Base-by-base conservation (phyloP, 1,140 invertebrate species). In the Spodoptera frugiperda region DNA sequence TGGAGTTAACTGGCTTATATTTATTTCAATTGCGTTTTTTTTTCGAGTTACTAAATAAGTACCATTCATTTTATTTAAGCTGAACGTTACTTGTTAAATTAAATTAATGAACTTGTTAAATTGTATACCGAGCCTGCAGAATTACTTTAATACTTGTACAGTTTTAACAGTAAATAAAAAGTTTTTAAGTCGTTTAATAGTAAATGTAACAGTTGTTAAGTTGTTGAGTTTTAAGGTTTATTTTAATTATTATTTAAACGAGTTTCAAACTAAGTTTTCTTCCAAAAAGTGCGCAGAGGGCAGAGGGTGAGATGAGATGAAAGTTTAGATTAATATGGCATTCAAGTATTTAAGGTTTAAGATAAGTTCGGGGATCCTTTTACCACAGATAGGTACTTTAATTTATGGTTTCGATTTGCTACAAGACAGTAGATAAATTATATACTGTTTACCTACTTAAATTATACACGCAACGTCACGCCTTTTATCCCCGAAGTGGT, bases 1-100 rank as follows among this genome's bases (percentile, higher is more conserved):
- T 15, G n/a, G 33, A 63, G 59, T 44, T 63, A 63, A 63, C n/a
- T 46, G 59, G 33, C 59, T 44, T 63, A 44, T 67, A 67, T 67
- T 67, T 49, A 67, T 49, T 67, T 49, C 14, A 30, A 39, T 67
- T 44, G 46, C 12, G 19, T 30, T 67, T 67, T 67, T 67, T 67
- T 48, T 25, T 21, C 21, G 21, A 19, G n/a, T 17, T 46, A 48
- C 15, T 65, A 39, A 39, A 39, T 39, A 39, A 39, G 33, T 44
- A 21, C 10, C 17, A 48, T 21, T 65, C 19, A 39, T 67, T 48
- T 49, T 49, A 17, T 46, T 49, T 49, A 39, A 39, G 33, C 33
- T 39, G 33, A 39, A 39, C 33, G 33, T 39, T 9, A 39, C 33
- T 39, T 10, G 33, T 3, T 39, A 39, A 39, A 39, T 39, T 39